Percentiles rank a stretch among this genome's conserved stretches.
Conservation (phyloP, 2,113 vertebrate genomes). For the Bubalus kerabau region DNA sequence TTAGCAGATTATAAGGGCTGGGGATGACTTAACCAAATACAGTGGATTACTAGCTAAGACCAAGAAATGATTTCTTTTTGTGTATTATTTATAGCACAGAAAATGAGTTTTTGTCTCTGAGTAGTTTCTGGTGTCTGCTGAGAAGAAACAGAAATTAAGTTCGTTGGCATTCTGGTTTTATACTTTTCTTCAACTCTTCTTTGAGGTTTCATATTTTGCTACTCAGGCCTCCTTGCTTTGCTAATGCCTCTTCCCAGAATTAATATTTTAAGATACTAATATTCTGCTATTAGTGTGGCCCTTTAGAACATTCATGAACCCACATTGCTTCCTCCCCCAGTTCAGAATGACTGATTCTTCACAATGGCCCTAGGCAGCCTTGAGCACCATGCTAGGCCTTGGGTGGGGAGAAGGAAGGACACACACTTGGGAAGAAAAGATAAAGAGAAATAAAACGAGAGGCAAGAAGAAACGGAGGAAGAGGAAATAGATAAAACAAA, state of each 20-base stretch:
- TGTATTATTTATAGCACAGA: neutral
- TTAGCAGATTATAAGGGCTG: neutral
- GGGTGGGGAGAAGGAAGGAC: neutral
- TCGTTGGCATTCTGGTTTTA: neutral
- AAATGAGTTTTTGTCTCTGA: neutral
- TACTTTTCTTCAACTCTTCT: neutral
- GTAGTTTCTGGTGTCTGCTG: neutral
- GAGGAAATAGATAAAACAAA: neutral
- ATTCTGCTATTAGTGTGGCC: neutral
- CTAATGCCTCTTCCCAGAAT: neutral
- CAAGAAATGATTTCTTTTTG: neutral
- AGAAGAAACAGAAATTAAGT: neutral
- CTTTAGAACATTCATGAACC: neutral
- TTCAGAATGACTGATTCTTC: neutral
- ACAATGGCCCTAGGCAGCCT: neutral
- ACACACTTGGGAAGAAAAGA: neutral
- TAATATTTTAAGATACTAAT: neutral
- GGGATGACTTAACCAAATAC: constrained; percentile 10
- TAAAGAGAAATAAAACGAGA: neutral
- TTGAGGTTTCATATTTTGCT: neutral
- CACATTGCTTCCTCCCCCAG: neutral
- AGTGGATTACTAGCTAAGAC: neutral
- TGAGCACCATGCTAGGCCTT: neutral
- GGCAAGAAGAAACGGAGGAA: neutral
- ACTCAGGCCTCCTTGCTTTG: neutral